Percentiles rank a stretch among this genome's conserved stretches.
phyloP scores from a whole-genome alignment of 2,888 invertebrate species.

The Apotomis betuletana region DNA sequence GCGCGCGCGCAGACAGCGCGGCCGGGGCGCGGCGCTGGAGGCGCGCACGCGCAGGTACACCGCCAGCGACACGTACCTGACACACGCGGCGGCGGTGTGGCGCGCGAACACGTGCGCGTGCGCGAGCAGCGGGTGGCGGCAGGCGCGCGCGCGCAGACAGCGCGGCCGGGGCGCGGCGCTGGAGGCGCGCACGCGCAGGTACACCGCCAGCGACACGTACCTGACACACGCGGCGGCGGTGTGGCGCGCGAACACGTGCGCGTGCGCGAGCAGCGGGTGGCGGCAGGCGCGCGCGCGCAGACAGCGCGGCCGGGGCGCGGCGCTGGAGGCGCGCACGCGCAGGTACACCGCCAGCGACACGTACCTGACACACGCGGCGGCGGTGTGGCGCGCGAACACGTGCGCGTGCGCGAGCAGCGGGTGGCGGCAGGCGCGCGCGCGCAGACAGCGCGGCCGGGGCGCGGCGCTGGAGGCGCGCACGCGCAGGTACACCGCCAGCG shows the following conservation, averaged over 20 bases:
- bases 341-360: conserved; percentile 54
- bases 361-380: conserved; percentile 9
- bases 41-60: conserved; percentile 54
- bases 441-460: conserved; percentile 80
- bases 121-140: conserved; percentile 92
- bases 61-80: conserved; percentile 80
- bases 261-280: conserved; percentile 5
- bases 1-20: too few relatives aligned
- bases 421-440: too few relatives aligned
- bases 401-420: conserved; percentile 11
- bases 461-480: conserved; percentile 81
- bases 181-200: conserved; percentile 54
- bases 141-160: too few relatives aligned
- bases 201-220: not conserved
- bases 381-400: conserved; percentile 13
- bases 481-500: conserved; percentile 71
- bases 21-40: conserved; percentile 81
- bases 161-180: conserved; percentile 81
- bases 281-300: not conserved
- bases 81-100: conserved; percentile 92
- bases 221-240: conserved; percentile 6
- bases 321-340: conserved; percentile 76
- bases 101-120: conserved; percentile 95
- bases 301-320: conserved; percentile 85
- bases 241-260: conserved; percentile 17